phyloP scores from a whole-genome alignment of 2,113 vertebrate species.

The Osmerus eperlanus region DNA sequence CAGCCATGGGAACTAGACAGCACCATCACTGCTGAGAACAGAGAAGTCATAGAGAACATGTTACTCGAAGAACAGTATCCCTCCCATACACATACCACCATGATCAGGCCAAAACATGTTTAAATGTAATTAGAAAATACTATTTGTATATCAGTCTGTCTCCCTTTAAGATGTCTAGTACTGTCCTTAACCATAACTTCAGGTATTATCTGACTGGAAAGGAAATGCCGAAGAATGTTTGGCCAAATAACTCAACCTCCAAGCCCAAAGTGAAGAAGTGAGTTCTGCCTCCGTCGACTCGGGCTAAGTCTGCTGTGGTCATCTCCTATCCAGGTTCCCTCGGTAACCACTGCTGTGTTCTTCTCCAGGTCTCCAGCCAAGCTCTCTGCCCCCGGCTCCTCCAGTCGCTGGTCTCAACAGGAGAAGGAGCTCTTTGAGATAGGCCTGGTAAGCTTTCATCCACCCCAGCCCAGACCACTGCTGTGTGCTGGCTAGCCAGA shows the following conservation, averaged over 20 bases:
- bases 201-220: slow-evolving; percentile 78
- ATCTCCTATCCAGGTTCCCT: not conserved
- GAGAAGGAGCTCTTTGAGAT: slow-evolving; percentile 94
- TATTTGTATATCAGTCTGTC: not conserved
- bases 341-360: not conserved
- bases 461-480: not conserved
- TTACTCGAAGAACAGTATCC: slow-evolving; percentile 97
- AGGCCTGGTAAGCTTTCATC: slow-evolving; percentile 78
- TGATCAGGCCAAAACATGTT: not conserved
- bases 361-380: slow-evolving; percentile 69
- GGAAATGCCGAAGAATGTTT: slow-evolving; percentile 76
- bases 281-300: slow-evolving; percentile 34
- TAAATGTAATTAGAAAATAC: not conserved
- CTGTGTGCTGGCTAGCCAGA: no score
- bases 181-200: slow-evolving; percentile 43
- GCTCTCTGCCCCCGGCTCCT: slow-evolving; percentile 59
- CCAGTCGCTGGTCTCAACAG: slow-evolving; percentile 84
- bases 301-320: no score
- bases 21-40: slow-evolving; percentile 93
- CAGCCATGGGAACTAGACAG: slow-evolving; percentile 93
- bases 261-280: slow-evolving; percentile 84
- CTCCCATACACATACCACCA: slow-evolving; percentile 22
- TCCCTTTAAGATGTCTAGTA: slow-evolving; percentile 21
- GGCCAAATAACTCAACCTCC: slow-evolving; percentile 60
- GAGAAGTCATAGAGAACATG: slow-evolving; percentile 92